Base-by-base conservation (phyloP, 2,113 vertebrate genomes). In the Cyprinodon brontotheroides region DNA sequence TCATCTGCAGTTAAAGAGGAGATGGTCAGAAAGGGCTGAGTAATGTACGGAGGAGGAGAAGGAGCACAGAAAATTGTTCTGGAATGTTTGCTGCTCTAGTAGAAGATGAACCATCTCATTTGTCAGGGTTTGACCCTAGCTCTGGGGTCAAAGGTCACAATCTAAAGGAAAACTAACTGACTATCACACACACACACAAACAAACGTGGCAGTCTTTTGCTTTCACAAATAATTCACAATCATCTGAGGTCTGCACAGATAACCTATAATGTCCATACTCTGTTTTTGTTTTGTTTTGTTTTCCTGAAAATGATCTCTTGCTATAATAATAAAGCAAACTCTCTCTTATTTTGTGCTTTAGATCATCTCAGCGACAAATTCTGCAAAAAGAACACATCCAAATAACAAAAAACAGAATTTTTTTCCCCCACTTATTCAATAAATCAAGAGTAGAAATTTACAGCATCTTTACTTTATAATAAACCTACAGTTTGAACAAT, bases 81-180 rank as follows among this genome's bases (percentile, higher is more conserved):
- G 90, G 91, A 93, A 93, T 92, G 91, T 93, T 92, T 91, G 84
- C 87, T 72, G 85, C 86, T 84, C 83, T 87, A 81, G 81, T 82
- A 80, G 79, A 71, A 84, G 88, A 84, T 85, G 77, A 39, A 78
- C 86, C 88, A 74, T 90, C 89, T 89, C 90, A 91, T 93, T 93
- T 93, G 88, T 93, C 91, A 92, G 82, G 82, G 83, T 85, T 91
- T 91, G 88, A 92, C 89, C 92, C 70, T 69, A 29, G 45, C 77
- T 80, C 59, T 17, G 39, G 72, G 84, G 87, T 88, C 78, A 86
- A 72, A 88, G 88, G 88, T 89, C 81, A 84, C 70, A 83, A 89
- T 89, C 82, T 82, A 81, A 93, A 73, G 80, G 75, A 90, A 57
- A 84, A 87, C 75, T 38, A 74, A 78, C 83, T 79, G 60, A 76